phyloP scores from a whole-genome alignment of 2,797 vertebrate species.

The Cyprinella venusta region DNA sequence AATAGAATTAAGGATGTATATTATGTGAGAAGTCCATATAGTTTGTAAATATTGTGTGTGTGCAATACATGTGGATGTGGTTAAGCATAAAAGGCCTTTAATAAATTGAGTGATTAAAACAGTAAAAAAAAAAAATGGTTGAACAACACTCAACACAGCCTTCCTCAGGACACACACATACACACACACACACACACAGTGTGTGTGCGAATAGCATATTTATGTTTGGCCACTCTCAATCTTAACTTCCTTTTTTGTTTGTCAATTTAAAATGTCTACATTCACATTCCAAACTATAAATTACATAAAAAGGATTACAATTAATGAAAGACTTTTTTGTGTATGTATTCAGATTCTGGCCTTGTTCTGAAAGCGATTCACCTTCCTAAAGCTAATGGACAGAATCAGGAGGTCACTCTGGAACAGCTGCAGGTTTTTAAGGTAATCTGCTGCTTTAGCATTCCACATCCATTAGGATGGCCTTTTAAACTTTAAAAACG shows the following conservation, averaged over 20 bases:
- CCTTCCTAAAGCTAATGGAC: constrained; percentile 68
- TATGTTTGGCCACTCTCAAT: not conserved
- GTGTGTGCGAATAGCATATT: not conserved
- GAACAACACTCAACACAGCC: not conserved
- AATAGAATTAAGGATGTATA: not conserved
- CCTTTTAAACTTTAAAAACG: constrained; percentile 13
- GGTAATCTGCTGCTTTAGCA: constrained; percentile 69
- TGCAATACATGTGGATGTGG: not conserved
- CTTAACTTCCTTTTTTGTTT: not conserved
- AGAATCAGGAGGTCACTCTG: constrained; percentile 82
- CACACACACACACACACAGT: no score
- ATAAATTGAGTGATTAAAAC: not conserved
- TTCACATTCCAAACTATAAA: not conserved
- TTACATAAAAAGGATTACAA: not conserved
- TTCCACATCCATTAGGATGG: constrained; percentile 12
- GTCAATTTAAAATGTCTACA: not conserved
- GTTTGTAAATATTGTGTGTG: not conserved
- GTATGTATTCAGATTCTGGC: constrained; percentile 77
- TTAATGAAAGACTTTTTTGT: constrained; percentile 1
- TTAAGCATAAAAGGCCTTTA: not conserved
- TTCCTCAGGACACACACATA: no score
- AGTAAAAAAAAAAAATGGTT: no score
- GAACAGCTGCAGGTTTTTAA: constrained; percentile 87
- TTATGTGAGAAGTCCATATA: not conserved
- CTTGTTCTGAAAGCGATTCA: constrained; percentile 85